These are phyloP conservation scores for Plestiodon gilberti DNA, from an alignment of 2,113 vertebrate genomes.

Conservation along the genomic window DNA sequence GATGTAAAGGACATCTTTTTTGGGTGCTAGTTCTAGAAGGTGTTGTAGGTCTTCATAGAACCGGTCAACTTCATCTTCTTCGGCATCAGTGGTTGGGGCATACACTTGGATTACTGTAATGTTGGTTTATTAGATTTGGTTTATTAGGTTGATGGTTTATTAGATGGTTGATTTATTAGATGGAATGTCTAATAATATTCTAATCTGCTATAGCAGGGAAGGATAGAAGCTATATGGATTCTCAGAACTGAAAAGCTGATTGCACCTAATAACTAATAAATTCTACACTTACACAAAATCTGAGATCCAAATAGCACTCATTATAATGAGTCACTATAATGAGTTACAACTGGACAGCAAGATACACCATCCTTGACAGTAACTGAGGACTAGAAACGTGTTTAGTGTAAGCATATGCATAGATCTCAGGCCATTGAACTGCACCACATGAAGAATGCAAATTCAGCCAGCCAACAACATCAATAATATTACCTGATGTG, in stretches of 20 bases:
- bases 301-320: not conserved
- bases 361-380: not conserved
- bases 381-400: not conserved
- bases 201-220: not conserved
- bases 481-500: not conserved
- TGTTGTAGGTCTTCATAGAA: too few species aligned
- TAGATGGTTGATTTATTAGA: too few species aligned
- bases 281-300: not conserved
- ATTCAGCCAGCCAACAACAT: not conserved
- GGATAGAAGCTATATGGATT: not conserved
- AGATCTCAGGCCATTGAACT: not conserved
- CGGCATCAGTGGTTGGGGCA: too few species aligned
- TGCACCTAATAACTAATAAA: not conserved
- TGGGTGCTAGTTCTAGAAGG: too few species aligned
- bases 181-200: too few species aligned
- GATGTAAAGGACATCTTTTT: too few species aligned
- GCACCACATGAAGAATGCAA: not conserved
- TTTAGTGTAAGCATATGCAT: not conserved
- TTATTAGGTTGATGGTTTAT: too few species aligned
- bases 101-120: too few species aligned
- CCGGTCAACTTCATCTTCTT: too few species aligned
- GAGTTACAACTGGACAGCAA: not conserved
- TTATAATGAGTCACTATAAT: not conserved
- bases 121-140: too few species aligned
- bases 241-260: not conserved